Conservation (phyloP, 2,888 invertebrate species). For the Eledona agricola region DNA sequence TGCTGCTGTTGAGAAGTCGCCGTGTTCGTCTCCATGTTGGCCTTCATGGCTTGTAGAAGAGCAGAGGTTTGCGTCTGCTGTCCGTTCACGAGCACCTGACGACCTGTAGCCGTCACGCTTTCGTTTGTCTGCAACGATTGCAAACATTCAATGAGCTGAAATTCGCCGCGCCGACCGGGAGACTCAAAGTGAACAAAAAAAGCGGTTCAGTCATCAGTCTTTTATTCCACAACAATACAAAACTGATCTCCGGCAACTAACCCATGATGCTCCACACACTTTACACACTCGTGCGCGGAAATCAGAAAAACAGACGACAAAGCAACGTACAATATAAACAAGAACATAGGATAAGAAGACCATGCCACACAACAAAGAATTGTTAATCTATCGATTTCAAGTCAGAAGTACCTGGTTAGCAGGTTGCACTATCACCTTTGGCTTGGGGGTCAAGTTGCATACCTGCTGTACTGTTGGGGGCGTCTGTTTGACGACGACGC, state of each 20-base stretch:
- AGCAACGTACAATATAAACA: too few relatives aligned
- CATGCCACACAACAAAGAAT: slow-evolving; percentile 29
- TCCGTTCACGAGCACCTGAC: slow-evolving; percentile 60
- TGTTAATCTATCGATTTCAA: slow-evolving; percentile 35
- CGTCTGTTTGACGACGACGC: slow-evolving; percentile 33
- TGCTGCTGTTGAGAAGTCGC: slow-evolving; percentile 34
- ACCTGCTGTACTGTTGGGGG: slow-evolving; percentile 55
- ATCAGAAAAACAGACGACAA: too few relatives aligned
- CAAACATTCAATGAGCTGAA: slow-evolving; percentile 23
- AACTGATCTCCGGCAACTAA: slow-evolving; percentile 19
- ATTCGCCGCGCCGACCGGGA: not conserved
- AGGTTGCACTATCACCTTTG: slow-evolving; percentile 58
- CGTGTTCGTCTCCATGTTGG: slow-evolving; percentile 51
- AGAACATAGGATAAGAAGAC: too few relatives aligned
- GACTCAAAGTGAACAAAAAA: slow-evolving; percentile 26
- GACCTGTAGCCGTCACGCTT: slow-evolving; percentile 41
- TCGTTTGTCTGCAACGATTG: slow-evolving; percentile 39
- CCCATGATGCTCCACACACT: slow-evolving; percentile 27
- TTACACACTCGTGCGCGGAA: slow-evolving; percentile 10
- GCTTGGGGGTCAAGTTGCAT: slow-evolving; percentile 55
- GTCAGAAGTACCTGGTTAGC: slow-evolving; percentile 51
- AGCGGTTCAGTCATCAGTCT: slow-evolving; percentile 20
- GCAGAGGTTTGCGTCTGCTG: slow-evolving; percentile 59
- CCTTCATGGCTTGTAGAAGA: slow-evolving; percentile 58
- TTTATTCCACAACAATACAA: slow-evolving; percentile 31